Percentiles rank a stretch among this genome's conserved stretches.
Conservation (phyloP, 2,113 vertebrate species). For the Epinephelus fuscoguttatus region DNA sequence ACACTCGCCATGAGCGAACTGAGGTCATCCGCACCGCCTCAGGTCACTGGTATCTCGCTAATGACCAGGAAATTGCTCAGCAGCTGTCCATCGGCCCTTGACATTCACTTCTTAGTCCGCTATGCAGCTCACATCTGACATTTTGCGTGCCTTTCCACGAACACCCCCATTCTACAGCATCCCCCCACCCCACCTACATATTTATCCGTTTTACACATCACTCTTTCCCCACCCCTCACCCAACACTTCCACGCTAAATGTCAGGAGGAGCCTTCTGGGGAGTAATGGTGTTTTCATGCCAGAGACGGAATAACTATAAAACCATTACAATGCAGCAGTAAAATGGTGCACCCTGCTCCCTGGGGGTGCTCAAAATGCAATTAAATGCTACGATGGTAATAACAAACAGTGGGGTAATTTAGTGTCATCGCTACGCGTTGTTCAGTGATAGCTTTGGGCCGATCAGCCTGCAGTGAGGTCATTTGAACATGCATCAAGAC, state of each 20-base stretch:
- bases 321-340: constrained; percentile 26
- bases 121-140: constrained; percentile 56
- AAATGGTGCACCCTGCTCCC: constrained; percentile 47
- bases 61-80: constrained; percentile 49
- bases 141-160: constrained; percentile 47
- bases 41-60: constrained; percentile 34
- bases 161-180: constrained; percentile 1
- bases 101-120: constrained; percentile 43
- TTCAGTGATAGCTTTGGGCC: constrained; percentile 3
- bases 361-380: constrained; percentile 54
- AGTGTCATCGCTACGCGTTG: constrained; percentile 37
- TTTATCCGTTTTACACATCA: constrained; percentile 17
- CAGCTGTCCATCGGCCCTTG: constrained; percentile 48
- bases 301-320: constrained; percentile 61
- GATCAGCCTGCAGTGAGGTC: constrained; percentile 14
- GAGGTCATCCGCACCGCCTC: constrained; percentile 20
- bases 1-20: neutral
- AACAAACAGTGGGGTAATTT: constrained; percentile 58
- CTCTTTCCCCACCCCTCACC: neutral
- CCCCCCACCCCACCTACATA: constrained; percentile 2
- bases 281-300: constrained; percentile 60
- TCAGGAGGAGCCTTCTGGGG: constrained; percentile 66
- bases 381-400: constrained; percentile 67
- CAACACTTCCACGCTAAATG: constrained; percentile 59
- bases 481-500: constrained; percentile 35